These are phyloP conservation scores for Zaprionus camerounensis DNA, from an alignment of 1,140 invertebrate species.

Conservation along the genomic window DNA sequence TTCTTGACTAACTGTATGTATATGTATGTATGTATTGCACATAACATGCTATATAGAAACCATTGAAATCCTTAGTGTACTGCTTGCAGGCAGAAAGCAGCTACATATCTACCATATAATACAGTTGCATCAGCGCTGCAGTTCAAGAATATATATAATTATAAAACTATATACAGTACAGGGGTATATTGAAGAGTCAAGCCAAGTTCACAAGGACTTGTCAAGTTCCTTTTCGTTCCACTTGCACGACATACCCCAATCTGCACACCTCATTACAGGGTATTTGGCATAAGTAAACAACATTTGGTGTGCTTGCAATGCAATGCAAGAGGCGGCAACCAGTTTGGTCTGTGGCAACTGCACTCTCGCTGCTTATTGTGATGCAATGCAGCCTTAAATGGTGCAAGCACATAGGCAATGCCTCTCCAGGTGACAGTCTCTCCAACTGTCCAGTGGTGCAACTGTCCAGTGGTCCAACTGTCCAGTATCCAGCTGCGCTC, in stretches of 20 bases:
- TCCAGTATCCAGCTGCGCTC: background rate
- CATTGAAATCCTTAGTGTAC: no score
- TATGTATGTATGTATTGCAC: no score
- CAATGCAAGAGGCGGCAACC: constrained; percentile 19
- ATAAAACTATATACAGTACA: background rate
- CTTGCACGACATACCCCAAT: background rate
- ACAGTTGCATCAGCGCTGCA: background rate
- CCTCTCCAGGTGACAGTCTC: background rate
- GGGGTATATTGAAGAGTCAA: no score
- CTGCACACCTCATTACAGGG: background rate
- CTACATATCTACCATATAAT: no score
- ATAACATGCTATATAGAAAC: no score
- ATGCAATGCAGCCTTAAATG: constrained; percentile 77
- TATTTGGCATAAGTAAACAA: constrained; percentile 8
- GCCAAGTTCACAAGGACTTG: no score
- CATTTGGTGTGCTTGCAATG: background rate
- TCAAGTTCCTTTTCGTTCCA: no score
- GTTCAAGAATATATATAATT: background rate
- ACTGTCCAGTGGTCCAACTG: background rate
- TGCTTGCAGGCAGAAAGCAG: no score
- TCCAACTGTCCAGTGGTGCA: background rate
- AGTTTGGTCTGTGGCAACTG: constrained; percentile 22
- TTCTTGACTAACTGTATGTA: no score
- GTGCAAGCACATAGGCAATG: constrained; percentile 26
- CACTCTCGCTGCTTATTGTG: constrained; percentile 38